Conservation (phyloP, 2,797 vertebrate species). For the Adelosebastes latens region DNA sequence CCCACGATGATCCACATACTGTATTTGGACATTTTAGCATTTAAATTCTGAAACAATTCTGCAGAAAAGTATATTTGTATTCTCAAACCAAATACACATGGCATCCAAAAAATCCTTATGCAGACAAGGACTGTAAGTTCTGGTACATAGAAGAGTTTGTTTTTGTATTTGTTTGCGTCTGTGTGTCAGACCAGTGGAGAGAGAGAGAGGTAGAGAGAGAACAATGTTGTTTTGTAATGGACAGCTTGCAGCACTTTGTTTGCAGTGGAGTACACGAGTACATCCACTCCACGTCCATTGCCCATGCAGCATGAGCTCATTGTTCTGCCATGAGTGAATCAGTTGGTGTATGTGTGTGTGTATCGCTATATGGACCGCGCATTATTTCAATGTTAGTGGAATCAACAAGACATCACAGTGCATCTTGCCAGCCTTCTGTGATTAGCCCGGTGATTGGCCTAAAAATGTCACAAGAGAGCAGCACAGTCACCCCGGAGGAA, state of each 20-base stretch:
- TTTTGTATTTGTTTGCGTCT: not conserved
- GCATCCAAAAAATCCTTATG: not conserved
- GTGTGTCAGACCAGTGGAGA: not conserved
- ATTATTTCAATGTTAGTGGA: slow-evolving; percentile 47
- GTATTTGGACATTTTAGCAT: not conserved
- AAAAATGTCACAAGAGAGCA: slow-evolving; percentile 61
- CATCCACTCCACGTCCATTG: slow-evolving; percentile 2
- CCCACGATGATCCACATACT: not conserved
- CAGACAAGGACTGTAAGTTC: not conserved
- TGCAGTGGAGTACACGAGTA: not conserved
- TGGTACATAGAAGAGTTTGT: not conserved
- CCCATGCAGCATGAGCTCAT: slow-evolving; percentile 31
- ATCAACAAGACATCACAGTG: slow-evolving; percentile 45
- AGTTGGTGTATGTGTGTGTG: not conserved
- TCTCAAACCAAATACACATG: not conserved
- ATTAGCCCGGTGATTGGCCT: slow-evolving; percentile 64
- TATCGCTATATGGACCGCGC: slow-evolving; percentile 13
- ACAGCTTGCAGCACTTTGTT: slow-evolving; percentile 2
- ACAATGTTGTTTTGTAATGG: not conserved
- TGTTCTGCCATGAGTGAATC: slow-evolving; percentile 37
- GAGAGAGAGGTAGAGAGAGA: not conserved
- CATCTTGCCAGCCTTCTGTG: slow-evolving; percentile 32
- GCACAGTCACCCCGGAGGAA: slow-evolving; percentile 36
- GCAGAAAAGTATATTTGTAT: not conserved
- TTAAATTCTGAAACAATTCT: not conserved